Conservation (phyloP, 2,888 invertebrate species). For the Chloroclystis v-ata region DNA sequence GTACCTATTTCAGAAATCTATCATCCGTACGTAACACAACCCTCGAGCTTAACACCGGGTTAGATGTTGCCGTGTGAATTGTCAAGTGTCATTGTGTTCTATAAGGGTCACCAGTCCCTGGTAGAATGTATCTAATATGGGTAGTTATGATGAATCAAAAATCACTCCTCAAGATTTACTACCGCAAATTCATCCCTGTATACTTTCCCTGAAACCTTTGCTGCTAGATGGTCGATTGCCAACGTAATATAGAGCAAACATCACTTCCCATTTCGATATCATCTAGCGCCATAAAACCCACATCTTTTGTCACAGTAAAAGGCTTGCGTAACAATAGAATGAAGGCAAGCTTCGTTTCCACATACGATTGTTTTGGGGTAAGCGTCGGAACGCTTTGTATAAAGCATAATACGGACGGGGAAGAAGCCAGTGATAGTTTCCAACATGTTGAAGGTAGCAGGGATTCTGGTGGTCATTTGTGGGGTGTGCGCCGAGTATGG, state of each 20-base stretch:
- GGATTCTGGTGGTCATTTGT: constrained; percentile 33
- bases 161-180: too few relatives aligned
- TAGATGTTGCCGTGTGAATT: too few relatives aligned
- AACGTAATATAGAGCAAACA: constrained; percentile 15
- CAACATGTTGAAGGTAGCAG: constrained; percentile 49
- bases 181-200: too few relatives aligned
- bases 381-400: constrained; percentile 65
- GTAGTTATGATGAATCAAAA: too few relatives aligned
- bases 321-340: constrained; percentile 58
- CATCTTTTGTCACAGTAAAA: constrained; percentile 47
- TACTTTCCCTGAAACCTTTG: too few relatives aligned
- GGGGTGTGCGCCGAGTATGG: constrained; percentile 50
- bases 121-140: too few relatives aligned
- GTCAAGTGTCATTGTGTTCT: too few relatives aligned
- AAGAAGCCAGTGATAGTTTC: constrained; percentile 47
- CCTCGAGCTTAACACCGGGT: too few relatives aligned
- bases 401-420: constrained; percentile 55
- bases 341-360: constrained; percentile 47
- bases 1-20: too few relatives aligned
- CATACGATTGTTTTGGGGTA: constrained; percentile 66
- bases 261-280: constrained; percentile 51
- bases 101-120: too few relatives aligned
- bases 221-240: too few relatives aligned
- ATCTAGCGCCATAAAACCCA: constrained; percentile 32
- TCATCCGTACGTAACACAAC: too few relatives aligned